phyloP scores from a whole-genome alignment of 2,113 vertebrate genomes.

The Tichodroma muraria region DNA sequence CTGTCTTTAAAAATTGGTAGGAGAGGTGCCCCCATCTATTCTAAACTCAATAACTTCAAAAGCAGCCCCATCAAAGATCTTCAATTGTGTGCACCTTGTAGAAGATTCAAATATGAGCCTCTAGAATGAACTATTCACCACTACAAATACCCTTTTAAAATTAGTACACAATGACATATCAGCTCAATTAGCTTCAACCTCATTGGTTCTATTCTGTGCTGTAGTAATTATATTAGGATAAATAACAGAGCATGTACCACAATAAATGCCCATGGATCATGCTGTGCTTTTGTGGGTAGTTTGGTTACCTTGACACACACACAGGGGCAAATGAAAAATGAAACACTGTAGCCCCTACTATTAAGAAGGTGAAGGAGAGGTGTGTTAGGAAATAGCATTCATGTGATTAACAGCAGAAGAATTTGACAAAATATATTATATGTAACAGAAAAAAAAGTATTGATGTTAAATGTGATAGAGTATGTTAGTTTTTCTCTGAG shows the following conservation, averaged over 20 bases:
- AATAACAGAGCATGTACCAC: slow-evolving; percentile 36
- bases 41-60: not conserved
- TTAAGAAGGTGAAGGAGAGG: not conserved
- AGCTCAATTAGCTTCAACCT: slow-evolving; percentile 48
- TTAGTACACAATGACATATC: not conserved
- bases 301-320: not conserved
- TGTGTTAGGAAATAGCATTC: not conserved
- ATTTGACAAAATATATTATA: not conserved
- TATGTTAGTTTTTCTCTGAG: not conserved
- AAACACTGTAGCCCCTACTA: not conserved
- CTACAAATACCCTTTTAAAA: slow-evolving; percentile 37
- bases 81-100: not conserved
- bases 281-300: not conserved
- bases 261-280: slow-evolving; percentile 40
- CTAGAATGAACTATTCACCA: not conserved
- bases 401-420: not conserved
- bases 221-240: slow-evolving; percentile 57
- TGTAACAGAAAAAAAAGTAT: not conserved
- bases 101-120: not conserved
- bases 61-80: not conserved
- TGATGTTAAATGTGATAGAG: not conserved
- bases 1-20: not conserved
- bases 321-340: not conserved
- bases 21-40: rapidly evolving
- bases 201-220: slow-evolving; percentile 39